phyloP scores from a whole-genome alignment of 2,113 vertebrate genomes.

The Kobus ellipsiprymnus region DNA sequence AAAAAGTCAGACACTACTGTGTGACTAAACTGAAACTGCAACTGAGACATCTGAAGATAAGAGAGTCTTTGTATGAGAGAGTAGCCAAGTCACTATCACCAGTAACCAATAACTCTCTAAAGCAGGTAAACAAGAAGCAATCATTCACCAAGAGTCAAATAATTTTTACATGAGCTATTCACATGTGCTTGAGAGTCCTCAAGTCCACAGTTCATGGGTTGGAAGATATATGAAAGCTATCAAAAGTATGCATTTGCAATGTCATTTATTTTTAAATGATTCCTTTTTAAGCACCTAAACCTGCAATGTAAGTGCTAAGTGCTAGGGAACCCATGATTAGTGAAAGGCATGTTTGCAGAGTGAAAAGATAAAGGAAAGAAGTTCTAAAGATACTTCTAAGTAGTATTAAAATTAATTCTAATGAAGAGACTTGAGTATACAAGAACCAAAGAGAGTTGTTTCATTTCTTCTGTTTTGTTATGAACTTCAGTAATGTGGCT shows the following conservation, averaged over 20 bases:
- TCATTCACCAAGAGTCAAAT: neutral
- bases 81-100: neutral
- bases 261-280: neutral
- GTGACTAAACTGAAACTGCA: neutral
- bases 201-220: neutral
- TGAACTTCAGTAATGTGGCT: neutral
- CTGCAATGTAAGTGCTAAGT: neutral
- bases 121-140: neutral
- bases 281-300: neutral
- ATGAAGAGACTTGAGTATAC: neutral
- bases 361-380: neutral
- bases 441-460: neutral
- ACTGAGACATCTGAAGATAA: neutral
- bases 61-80: neutral
- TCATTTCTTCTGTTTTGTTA: neutral
- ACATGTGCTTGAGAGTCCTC: neutral
- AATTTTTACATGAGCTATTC: no score
- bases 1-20: neutral
- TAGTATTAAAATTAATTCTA: neutral
- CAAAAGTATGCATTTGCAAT: neutral
- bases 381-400: neutral
- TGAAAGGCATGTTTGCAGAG: neutral
- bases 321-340: neutral
- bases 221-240: neutral
- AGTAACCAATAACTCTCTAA: neutral